Evolutionary conservation across 2,888 invertebrate genomes (phyloP), one percentile per base, ranked within the genome.

Genomic region (Elegia similella): DNA sequence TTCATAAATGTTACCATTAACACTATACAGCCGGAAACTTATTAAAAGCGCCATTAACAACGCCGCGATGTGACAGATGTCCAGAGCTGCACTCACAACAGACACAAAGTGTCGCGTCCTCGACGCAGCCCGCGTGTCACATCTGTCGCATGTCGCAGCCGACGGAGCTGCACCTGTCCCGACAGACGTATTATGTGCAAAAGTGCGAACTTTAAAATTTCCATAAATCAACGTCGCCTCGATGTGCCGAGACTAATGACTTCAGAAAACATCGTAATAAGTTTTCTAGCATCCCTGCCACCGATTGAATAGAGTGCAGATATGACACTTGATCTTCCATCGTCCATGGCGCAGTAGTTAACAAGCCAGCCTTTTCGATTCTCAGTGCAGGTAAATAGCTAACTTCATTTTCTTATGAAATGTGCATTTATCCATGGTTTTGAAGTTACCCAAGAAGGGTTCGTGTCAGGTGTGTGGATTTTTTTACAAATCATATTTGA

Each of bases 261-360:
- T 38, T 50, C 10, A 34, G 50, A 34, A 50, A 50, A 50, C 34
- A 50, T 17, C 38, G 32, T 50, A 50, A 38, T 38, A 50, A 50
- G 50, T 50, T 50, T 34, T 34, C 34, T 34, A 50, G 34, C 29
- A 44, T 34, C 34, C 10, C 12, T 34, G 34, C 12, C 34, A 34
- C 34, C 8, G 12, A 12, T 34, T 34, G 12, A 8, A 10, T 2
- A 34, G 1, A 10, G 34, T 10, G 12, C 3, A 34, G 34, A 34
- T 34, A 12, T 8, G 12, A 12, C 10, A 8, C 34, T 10, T 10
- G 7, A n/a, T n/a, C n/a, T n/a, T n/a, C n/a, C n/a, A n/a, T n/a
- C n/a, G n/a, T n/a, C n/a, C n/a, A n/a, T n/a, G n/a, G n/a, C n/a
- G n/a, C n/a, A n/a, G n/a, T n/a, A n/a, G n/a, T n/a, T n/a, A n/a